phyloP scores from a whole-genome alignment of 2,888 invertebrate genomes.

The Lithosia quadra region DNA sequence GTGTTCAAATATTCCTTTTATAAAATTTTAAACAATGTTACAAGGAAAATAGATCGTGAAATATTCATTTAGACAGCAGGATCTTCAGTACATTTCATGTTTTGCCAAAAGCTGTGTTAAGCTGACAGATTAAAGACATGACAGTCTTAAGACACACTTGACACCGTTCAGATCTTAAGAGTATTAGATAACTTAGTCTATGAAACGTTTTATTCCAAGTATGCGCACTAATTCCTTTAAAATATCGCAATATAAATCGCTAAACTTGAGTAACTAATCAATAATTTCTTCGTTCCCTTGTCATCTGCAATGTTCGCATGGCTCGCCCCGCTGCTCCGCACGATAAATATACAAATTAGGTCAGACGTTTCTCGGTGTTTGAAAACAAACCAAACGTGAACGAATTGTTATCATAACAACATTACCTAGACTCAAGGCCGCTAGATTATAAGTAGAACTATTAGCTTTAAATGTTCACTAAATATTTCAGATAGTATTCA shows the following conservation, averaged over 20 bases:
- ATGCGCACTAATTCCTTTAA: too few relatives aligned
- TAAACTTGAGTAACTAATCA: background rate
- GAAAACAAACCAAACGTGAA: slow-evolving; percentile 10
- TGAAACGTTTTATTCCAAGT: too few relatives aligned
- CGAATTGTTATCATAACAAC: background rate
- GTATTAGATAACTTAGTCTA: too few relatives aligned
- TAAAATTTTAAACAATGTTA: too few relatives aligned
- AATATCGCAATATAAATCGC: background rate
- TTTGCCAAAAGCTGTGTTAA: too few relatives aligned
- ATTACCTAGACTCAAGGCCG: background rate
- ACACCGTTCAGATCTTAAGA: too few relatives aligned
- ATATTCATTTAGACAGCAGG: too few relatives aligned
- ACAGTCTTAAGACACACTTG: too few relatives aligned
- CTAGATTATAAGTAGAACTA: background rate
- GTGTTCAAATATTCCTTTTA: too few relatives aligned
- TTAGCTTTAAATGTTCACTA: background rate
- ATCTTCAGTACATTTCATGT: too few relatives aligned
- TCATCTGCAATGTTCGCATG: background rate
- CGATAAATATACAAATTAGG: background rate
- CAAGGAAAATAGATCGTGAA: too few relatives aligned
- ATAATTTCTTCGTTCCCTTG: background rate
- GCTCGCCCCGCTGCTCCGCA: background rate
- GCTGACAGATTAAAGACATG: too few relatives aligned
- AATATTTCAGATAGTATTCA: background rate
- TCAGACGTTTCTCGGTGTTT: slow-evolving; percentile 5